A percentile compares a stretch with the other conserved stretches of the same genome.
Conservation (phyloP, 2,113 vertebrate genomes). For the Rhynchomys soricoides region DNA sequence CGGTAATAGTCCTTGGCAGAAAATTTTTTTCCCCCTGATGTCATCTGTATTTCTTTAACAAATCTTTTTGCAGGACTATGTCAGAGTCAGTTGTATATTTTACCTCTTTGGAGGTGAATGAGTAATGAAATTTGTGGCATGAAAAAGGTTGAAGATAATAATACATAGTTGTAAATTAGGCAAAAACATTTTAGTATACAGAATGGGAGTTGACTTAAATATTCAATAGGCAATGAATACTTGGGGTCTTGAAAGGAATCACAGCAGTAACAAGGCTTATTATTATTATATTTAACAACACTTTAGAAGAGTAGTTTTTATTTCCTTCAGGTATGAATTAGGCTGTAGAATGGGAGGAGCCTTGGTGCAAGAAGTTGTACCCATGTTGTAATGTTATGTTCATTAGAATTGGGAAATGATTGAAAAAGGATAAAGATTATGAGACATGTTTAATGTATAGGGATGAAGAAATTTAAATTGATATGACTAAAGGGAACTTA, state of each 20-base stretch:
- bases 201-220: neutral
- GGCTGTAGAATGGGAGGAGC: neutral
- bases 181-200: neutral
- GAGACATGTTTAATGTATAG: neutral
- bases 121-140: neutral
- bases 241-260: neutral
- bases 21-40: neutral
- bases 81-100: too few relatives aligned
- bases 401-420: neutral
- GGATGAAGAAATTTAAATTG: neutral
- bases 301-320: neutral
- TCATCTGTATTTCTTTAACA: neutral
- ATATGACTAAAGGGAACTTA: neutral
- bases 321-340: neutral
- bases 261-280: neutral
- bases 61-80: neutral
- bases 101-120: neutral
- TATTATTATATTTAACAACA: neutral
- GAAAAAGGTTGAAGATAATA: neutral
- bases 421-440: neutral
- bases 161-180: neutral
- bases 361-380: neutral
- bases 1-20: neutral
- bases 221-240: neutral
- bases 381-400: neutral